Evolutionary conservation across 2,888 invertebrate genomes (phyloP), one percentile per base, ranked within the genome.

Genomic region (Drosophila planitibia): DNA sequence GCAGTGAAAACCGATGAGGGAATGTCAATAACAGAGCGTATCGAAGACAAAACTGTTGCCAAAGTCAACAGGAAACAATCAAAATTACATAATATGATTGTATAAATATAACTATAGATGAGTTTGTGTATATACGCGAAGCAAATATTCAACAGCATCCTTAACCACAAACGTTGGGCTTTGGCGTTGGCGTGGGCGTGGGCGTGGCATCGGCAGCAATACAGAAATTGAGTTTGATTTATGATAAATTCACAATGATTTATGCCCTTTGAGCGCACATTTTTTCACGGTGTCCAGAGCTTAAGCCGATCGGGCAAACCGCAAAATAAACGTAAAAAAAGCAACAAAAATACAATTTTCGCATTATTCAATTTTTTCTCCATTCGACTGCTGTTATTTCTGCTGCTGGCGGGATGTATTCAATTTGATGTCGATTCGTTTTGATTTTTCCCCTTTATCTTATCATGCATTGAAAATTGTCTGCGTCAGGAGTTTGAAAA

Each of bases 221-320:
- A 74, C 32, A 70, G 65, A 66, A 85, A 88, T 90, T 88, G 78
- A 86, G 90, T 90, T 83, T 88, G 88, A 88, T 88, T 88, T 88
- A 90, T 88, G 86, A 88, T 90, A 90, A 90, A 85, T 86, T 82
- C 85, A 58, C 76, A 78, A 85, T 90, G 88, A 90, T 88, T 88
- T 88, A 88, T 88, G 84, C 86, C 78, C 89, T 90, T 86, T 90
- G 82, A 80, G 68, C 65, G 72, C 67, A 76, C 70, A 70, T 83
- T 81, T 73, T 76, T 70, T 55, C 61, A 71, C 66, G 62, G 65
- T 83, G 83, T 82, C 82, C 86, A 83, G 66, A 74, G 63, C 61
- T 75, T 82, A 83, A 89, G 82, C 89, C 74, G 74, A 78, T 81
- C 74, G 67, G 70, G 68, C 55, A 79, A 70, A 79, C 86, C 84